Evolutionary conservation across 2,888 invertebrate genomes (phyloP), one percentile per base, ranked within the genome.

Genomic region (Kryphioiulus occultus): DNA sequence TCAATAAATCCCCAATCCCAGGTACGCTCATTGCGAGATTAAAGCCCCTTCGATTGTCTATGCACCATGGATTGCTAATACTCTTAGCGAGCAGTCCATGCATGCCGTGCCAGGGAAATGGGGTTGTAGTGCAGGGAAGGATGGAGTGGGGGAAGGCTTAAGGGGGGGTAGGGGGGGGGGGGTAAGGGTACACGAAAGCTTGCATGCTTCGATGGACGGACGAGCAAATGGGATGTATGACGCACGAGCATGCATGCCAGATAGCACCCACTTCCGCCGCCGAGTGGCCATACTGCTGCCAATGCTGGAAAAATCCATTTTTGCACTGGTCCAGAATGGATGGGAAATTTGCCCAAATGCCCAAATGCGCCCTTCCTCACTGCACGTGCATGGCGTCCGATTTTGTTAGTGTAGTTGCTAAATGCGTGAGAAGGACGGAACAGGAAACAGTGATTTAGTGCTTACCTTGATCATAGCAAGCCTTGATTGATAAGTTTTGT

Each of bases 1-100:
- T 89, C 89, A 89, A 89, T 89, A 89, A 88, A 89, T 88, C 88
- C 39, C 85, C 84, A 85, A 85, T 87, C 87, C 87, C 87, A 87
- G 87, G 87, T 87, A 87, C 47, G 47, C 47, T 84, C 84, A 84
- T 84, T 84, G 84, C 84, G 35, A 84, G 84, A 84, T 84, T 84
- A 84, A 84, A 84, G 84, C 84, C 84, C 39, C 84, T 84, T 84
- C 84, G 84, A 84, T 84, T 84, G 84, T 84, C 84, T 84, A 84
- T 84, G 84, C 84, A 42, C 42, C 42, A 22, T 42, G 84, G 84
- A 84, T 84, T 84, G 84, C 84, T 84, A 84, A 84, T 84, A 84
- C 84, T 84, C 84, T 84, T 84, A 84, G 84, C 84, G 42, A 42
- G 35, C 84, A 84, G 42, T 68, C 84, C 84, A 84, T 84, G 39